A percentile compares a stretch with the other conserved stretches of the same genome.
These are phyloP conservation scores for Lasioglossum marginatum DNA, from an alignment of 2,888 invertebrate genomes.

Conservation along the genomic window DNA sequence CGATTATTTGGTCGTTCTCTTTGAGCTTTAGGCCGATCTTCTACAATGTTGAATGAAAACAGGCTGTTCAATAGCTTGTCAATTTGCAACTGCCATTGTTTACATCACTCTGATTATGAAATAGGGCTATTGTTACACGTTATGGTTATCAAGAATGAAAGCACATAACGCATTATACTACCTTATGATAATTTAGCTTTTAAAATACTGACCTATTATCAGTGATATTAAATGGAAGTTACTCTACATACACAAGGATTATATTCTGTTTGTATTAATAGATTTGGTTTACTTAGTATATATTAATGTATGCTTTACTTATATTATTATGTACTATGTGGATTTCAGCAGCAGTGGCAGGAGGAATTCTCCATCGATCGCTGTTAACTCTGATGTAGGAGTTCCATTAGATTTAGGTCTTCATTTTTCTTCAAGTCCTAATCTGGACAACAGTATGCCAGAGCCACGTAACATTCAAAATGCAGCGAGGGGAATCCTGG, in stretches of 20 bases:
- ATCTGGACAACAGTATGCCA: constrained; percentile 80
- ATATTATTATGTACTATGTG: neutral
- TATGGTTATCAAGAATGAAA: constrained; percentile 40
- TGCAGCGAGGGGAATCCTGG: constrained; percentile 81
- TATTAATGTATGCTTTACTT: neutral
- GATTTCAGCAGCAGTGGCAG: constrained; percentile 78
- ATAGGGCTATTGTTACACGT: constrained; percentile 40
- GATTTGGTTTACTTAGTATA: neutral
- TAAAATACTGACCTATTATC: constrained; percentile 48
- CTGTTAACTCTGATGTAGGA: constrained; percentile 74
- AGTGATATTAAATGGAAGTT: constrained; percentile 3
- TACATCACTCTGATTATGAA: constrained; percentile 42
- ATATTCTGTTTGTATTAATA: constrained; percentile 15
- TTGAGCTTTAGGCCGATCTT: neutral
- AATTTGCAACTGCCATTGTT: constrained; percentile 36
- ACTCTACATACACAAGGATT: constrained; percentile 30
- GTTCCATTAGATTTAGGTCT: constrained; percentile 81
- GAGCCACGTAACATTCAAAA: constrained; percentile 83
- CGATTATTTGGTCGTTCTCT: neutral
- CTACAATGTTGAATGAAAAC: neutral
- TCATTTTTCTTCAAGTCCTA: constrained; percentile 77
- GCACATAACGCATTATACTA: constrained; percentile 37
- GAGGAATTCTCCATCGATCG: constrained; percentile 79
- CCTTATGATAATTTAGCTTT: constrained; percentile 46
- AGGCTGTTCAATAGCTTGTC: neutral